Evolutionary conservation across 2,113 vertebrate genomes (phyloP), one percentile per base, ranked within the genome.

Genomic region (Chionodraco myersi): DNA sequence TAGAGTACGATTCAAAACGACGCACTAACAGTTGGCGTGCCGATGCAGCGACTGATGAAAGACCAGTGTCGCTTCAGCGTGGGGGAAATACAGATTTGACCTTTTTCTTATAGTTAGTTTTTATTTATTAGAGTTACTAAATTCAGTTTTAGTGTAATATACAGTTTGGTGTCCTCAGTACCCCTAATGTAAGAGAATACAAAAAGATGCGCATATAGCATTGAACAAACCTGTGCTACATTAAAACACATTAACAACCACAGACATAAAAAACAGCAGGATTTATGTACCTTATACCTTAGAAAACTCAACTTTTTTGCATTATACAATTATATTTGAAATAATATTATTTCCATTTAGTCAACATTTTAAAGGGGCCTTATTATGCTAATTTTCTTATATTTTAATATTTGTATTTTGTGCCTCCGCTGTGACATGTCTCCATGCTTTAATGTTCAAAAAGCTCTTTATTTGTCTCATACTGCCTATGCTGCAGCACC

Each of bases 1-100:
- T 63, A 56, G 23, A 69, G 57, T 60, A 59, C 9, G 30, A 65
- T 36, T 10, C 79, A 21, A 69, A 79, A 83, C 26, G 3, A 41
- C 13, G 2, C 49, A 2, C 64, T 54, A 57, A 68, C 44, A 44
- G 70, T 67, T 8, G 48, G 53, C 52, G 0, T 36, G 30, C 36
- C 75, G 52, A 67, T 59, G 41, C 36, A 61, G 66, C 12, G 62
- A 0, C 65, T 48, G 70, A 52, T 34, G 48, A 76, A 64, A 72
- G 63, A 70, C 54, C 8, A 1, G 26, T 12, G 26, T 30, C 18
- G 63, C 56, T 74, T 82, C 52, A 51, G 10, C 57, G 4, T 7
- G 10, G n/a, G 26, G 51, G 8, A 53, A 15, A 18, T 23, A 49
- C 16, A 21, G 13, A 60, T 58, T 18, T 15, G 30, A 44, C 8